A percentile compares a stretch with the other conserved stretches of the same genome.
Conservation (phyloP, 1,140 invertebrate species). For the Ericerus pela region DNA sequence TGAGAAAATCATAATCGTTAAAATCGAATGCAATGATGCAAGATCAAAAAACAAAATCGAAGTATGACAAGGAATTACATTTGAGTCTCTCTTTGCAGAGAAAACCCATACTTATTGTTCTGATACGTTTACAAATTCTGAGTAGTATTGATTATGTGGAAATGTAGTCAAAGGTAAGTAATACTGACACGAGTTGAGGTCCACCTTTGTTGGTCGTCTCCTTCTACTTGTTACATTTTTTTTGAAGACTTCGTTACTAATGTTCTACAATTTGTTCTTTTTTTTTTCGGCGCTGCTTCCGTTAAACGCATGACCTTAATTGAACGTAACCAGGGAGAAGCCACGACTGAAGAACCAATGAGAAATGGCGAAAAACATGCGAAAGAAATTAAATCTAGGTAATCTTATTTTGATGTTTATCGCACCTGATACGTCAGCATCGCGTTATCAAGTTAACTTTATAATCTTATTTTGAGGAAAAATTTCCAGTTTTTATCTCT, state of each 20-base stretch:
- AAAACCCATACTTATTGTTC: not conserved
- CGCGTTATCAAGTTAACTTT: no score
- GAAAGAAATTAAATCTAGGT: not conserved
- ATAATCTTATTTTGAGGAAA: no score
- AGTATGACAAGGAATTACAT: conserved; percentile 10
- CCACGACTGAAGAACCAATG: not conserved
- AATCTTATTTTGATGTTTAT: not conserved
- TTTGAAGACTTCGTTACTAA: no score
- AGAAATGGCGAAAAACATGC: conserved; percentile 2
- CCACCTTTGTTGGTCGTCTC: not conserved
- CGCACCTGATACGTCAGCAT: no score
- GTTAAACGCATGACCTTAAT: no score
- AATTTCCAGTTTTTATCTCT: no score
- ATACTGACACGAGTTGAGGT: not conserved
- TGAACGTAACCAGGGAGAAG: not conserved
- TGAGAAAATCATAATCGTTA: no score
- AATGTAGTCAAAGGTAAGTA: not conserved
- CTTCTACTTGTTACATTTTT: no score
- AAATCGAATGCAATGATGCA: no score
- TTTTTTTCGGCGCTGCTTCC: conserved; percentile 4
- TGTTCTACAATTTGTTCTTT: no score
- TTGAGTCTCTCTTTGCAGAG: conserved; percentile 7
- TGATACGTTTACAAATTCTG: conserved; percentile 9
- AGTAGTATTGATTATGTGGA: not conserved
- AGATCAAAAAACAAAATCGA: no score